Base-by-base conservation (phyloP, 2,797 vertebrate genomes). In the Melanotaenia boesemani region DNA sequence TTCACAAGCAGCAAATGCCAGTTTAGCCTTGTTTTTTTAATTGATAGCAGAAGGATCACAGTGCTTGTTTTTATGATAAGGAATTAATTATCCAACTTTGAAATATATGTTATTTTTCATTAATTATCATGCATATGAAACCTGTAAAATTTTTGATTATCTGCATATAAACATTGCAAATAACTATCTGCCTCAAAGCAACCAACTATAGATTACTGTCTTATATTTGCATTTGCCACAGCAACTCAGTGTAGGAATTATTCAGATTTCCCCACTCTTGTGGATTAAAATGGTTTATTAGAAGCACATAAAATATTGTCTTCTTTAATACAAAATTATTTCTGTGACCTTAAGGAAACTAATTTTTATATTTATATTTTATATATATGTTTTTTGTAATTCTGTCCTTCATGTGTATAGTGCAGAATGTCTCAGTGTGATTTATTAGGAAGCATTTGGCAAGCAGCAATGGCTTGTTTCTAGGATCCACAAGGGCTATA, bases 1-100 rank as follows among this genome's bases (percentile, higher is more conserved):
- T 84, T 84, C 78, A 70, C 79, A 80, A 85, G 83, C 69, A 73
- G 67, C 57, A 63, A 84, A 76, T 76, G 69, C 74, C 85, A 85
- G 50, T 59, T 26, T 65, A 85, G 74, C 28, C 67, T 59, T 63
- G 50, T 22, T 67, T 28, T 76, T 84, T 61, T 74, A 7, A 84
- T 58, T 73, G 61, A 88, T 70, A 22, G 55, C 37, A 12, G 36
- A 72, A 64, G 75, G 56, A 71, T n/a, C 76, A 66, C 48, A 46
- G 28, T 67, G 46, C 6, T 54, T 79, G 76, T 77, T 71, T 30
- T 48, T 5, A 74, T 64, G 67, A 74, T 46, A 28, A 68, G n/a
- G 24, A 67, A 65, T 65, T 24, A 55, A 77, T 36, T 64, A 28
- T 69, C 28, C 11, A 30, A 63, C 36, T 32, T 8, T 30, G 30